Evolutionary conservation across 2,113 vertebrate genomes (phyloP).

Genomic region (Tautogolabrus adspersus): DNA sequence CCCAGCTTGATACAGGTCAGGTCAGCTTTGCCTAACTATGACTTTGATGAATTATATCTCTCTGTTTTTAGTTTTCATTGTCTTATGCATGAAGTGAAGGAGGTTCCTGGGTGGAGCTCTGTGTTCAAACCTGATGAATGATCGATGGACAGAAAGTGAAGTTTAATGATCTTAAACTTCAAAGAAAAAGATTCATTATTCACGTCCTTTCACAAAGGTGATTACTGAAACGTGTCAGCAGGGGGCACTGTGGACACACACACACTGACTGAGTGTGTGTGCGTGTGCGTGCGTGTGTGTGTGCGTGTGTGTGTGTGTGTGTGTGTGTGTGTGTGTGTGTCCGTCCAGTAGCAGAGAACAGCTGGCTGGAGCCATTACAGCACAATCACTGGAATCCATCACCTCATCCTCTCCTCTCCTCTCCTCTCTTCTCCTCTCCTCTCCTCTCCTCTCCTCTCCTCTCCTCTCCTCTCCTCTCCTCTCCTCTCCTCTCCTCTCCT

Average conservation of each 20-base stretch:
- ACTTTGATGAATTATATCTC: neutral
- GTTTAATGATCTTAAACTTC: neutral
- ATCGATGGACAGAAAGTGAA: neutral
- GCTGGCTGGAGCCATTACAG: slow-evolving; percentile 66
- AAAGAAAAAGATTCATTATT: neutral
- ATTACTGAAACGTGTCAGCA: slow-evolving; percentile 21
- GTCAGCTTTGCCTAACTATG: too few relatives aligned
- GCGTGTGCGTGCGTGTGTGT: too few relatives aligned
- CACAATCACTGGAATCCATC: slow-evolving; percentile 51
- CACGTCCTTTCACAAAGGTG: neutral
- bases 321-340: slow-evolving; percentile 35
- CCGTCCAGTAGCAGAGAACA: slow-evolving; percentile 84
- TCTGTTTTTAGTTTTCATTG: neutral
- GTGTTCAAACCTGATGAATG: neutral
- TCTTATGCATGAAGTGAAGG: neutral
- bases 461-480: neutral
- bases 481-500: neutral
- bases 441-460: neutral
- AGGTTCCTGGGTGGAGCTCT: neutral
- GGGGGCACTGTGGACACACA: slow-evolving; percentile 63
- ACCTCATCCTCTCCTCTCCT: slow-evolving; percentile 1
- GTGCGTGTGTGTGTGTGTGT: slow-evolving; percentile 13
- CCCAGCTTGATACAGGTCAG: too few relatives aligned
- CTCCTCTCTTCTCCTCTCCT: neutral
- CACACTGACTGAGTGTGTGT: neutral